Evolutionary conservation across 1,140 invertebrate genomes (phyloP), one percentile per base, ranked within the genome.

Genomic region (Trichonephila clavipes): DNA sequence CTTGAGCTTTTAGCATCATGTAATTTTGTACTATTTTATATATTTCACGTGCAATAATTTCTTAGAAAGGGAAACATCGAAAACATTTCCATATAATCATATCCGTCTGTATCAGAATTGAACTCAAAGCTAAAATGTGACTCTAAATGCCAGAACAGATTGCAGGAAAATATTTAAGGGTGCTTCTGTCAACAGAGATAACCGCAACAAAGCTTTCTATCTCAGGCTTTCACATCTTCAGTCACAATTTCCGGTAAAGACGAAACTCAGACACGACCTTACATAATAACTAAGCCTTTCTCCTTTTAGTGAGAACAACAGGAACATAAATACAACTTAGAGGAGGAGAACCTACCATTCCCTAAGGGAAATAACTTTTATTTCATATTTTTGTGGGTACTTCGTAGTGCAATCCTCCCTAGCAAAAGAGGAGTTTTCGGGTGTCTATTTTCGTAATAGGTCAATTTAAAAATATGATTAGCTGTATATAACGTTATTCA

Each of bases 261-360:
- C 72, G 18, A 34, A 19, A 0, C 72, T 77, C 18, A 77, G 28
- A 77, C 28, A 77, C 21, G 72, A 40, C 72, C 14, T 77, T 77
- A 77, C 72, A 77, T 77, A 77, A 77, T 77, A 77, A 77, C 72
- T 77, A 77, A 77, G 28, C 28, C 18, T 77, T 5, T 77, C 18
- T 14, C 16, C 28, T 14, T 40, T 77, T 77, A 34, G 28, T 34
- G 16, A 40, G 28, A 24, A 77, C 28, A 7, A 19, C 16, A 6
- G 18, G 14, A 16, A 10, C 5, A 77, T 77, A 77, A 77, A 77
- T 77, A 77, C 72, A 77, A 34, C 72, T 77, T 77, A 77, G 72
- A 14, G 18, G 28, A 77, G 6, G 16, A 18, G 19, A 77, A 19
- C 1, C 28, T 18, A 40, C 34, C 72, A 7, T 1, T 77, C 12